Evolutionary conservation across 2,888 invertebrate genomes (phyloP).

Genomic region (Cheilosia grossa): DNA sequence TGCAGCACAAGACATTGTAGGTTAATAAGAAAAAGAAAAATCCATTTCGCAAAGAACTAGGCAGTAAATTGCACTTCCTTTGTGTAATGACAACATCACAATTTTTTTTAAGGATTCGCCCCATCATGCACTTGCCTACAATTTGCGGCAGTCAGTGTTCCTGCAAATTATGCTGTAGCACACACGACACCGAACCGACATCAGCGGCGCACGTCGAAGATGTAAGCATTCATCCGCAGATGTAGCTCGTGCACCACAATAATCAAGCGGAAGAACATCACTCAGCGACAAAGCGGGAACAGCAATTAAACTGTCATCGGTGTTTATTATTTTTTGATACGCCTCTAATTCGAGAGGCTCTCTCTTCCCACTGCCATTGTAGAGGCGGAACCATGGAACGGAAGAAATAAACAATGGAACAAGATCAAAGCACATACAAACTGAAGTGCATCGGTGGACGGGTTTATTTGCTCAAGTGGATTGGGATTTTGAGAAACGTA

Average conservation of each 20-base stretch:
- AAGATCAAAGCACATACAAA: conserved; percentile 41
- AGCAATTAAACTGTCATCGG: conserved; percentile 65
- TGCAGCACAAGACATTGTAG: too few relatives aligned
- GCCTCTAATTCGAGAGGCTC: conserved; percentile 31
- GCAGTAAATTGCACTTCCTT: too few relatives aligned
- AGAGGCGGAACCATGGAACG: conserved; percentile 9
- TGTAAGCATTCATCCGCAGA: conserved; percentile 17
- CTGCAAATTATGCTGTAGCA: conserved; percentile 51
- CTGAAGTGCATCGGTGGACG: conserved; percentile 32
- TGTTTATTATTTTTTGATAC: conserved; percentile 64
- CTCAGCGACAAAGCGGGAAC: conserved; percentile 18
- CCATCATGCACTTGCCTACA: too few relatives aligned
- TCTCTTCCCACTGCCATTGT: background rate
- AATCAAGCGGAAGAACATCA: conserved; percentile 23
- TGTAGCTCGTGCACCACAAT: conserved; percentile 26
- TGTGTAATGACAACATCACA: too few relatives aligned
- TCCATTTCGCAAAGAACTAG: too few relatives aligned
- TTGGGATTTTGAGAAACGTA: background rate
- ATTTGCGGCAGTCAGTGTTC: conserved; percentile 41
- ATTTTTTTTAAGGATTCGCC: too few relatives aligned
- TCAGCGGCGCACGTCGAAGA: conserved; percentile 5
- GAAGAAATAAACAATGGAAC: conserved; percentile 54
- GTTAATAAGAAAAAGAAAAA: too few relatives aligned
- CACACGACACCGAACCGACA: conserved; percentile 14
- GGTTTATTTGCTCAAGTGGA: background rate